Evolutionary conservation across 1,140 invertebrate species (phyloP).

Genomic region (Drosophila melanogaster): Release_6_plus_ISO1_MT NT_037436.4:3684001-3684500

Average conservation of each 20-base stretch:
- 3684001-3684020: constrained; percentile 42
- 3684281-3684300: constrained; percentile 18
- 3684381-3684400: constrained; percentile 58
- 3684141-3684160: background rate
- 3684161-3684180: no score
- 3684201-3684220: background rate
- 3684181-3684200: background rate
- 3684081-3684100: constrained; percentile 45
- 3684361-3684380: constrained; percentile 55
- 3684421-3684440: constrained; percentile 71
- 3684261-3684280: background rate
- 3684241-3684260: background rate
- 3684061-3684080: constrained; percentile 66
- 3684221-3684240: no score
- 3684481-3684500: constrained; percentile 51
- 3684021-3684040: constrained; percentile 8
- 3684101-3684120: constrained; percentile 31
- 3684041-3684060: constrained; percentile 2
- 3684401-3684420: constrained; percentile 71
- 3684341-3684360: constrained; percentile 72
- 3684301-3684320: constrained; percentile 76
- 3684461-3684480: constrained; percentile 28
- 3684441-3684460: constrained; percentile 7
- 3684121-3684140: constrained; percentile 4
- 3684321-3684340: constrained; percentile 80